phyloP scores from a whole-genome alignment of 2,888 invertebrate genomes.

The Eupithecia exiguata region DNA sequence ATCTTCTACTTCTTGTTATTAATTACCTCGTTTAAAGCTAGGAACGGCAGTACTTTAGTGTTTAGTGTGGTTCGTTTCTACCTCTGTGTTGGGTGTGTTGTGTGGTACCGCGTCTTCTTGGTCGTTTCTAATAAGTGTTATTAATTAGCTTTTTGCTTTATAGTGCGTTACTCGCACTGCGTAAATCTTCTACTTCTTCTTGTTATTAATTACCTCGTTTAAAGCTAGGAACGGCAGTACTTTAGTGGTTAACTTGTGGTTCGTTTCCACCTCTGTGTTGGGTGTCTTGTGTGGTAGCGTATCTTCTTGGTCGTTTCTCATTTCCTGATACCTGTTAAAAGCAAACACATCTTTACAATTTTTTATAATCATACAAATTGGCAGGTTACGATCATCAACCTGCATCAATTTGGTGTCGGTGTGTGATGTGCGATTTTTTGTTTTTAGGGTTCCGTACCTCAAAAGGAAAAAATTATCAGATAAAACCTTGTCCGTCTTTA shows the following conservation, averaged over 20 bases:
- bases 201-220: conserved; percentile 84
- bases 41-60: conserved; percentile 89
- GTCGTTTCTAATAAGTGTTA: conserved; percentile 44
- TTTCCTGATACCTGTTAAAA: conserved; percentile 70
- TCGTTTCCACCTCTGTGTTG: conserved; percentile 36
- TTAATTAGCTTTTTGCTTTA: too few relatives aligned
- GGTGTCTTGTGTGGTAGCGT: conserved; percentile 28
- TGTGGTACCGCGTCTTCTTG: conserved; percentile 48
- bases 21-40: conserved; percentile 90
- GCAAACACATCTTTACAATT: too few relatives aligned
- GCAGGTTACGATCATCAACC: too few relatives aligned
- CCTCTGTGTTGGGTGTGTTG: conserved; percentile 6
- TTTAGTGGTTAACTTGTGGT: conserved; percentile 67
- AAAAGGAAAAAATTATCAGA: too few relatives aligned
- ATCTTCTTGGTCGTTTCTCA: conserved; percentile 61
- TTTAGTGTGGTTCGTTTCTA: conserved; percentile 54
- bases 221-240: conserved; percentile 95
- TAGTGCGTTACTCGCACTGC: too few relatives aligned
- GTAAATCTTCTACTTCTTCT: too few relatives aligned
- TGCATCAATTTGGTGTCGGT: too few relatives aligned
- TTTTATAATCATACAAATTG: too few relatives aligned
- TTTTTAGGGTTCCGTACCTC: too few relatives aligned
- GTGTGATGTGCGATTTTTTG: too few relatives aligned
- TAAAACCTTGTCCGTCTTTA: too few relatives aligned
- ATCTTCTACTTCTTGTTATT: too few relatives aligned